Evolutionary conservation across 2,113 vertebrate genomes (phyloP).

Genomic region (Piprites chloris): DNA sequence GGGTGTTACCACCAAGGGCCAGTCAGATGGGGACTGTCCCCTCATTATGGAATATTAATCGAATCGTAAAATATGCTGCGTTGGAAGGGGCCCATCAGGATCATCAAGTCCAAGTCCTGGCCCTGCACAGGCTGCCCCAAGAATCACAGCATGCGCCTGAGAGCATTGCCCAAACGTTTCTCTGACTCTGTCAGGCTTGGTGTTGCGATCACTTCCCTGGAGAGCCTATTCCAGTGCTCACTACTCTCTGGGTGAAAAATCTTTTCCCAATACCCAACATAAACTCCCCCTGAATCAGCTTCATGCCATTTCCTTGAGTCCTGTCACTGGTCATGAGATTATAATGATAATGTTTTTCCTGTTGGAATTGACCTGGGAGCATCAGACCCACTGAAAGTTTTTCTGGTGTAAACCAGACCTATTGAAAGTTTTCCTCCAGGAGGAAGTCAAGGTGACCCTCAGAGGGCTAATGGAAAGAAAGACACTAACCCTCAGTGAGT

Average conservation of each 20-base stretch:
- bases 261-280: neutral
- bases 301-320: neutral
- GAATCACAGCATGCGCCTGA: neutral
- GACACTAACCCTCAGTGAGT: neutral
- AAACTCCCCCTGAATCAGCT: neutral
- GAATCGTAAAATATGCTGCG: neutral
- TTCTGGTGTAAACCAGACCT: neutral
- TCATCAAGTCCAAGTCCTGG: neutral
- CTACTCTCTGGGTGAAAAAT: neutral
- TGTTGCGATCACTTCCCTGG: neutral
- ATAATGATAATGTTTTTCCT: neutral
- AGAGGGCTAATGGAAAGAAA: neutral
- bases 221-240: accelerated
- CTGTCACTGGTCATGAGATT: neutral
- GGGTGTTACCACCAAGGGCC: neutral
- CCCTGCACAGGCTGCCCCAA: neutral
- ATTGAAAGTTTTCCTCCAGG: neutral
- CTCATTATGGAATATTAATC: neutral
- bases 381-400: neutral
- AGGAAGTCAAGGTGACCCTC: neutral
- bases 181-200: neutral
- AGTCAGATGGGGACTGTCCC: neutral
- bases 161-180: neutral
- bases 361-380: neutral
- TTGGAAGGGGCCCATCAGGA: neutral